Conservation (phyloP, 2,888 invertebrate genomes). For the Spisula solida region DNA sequence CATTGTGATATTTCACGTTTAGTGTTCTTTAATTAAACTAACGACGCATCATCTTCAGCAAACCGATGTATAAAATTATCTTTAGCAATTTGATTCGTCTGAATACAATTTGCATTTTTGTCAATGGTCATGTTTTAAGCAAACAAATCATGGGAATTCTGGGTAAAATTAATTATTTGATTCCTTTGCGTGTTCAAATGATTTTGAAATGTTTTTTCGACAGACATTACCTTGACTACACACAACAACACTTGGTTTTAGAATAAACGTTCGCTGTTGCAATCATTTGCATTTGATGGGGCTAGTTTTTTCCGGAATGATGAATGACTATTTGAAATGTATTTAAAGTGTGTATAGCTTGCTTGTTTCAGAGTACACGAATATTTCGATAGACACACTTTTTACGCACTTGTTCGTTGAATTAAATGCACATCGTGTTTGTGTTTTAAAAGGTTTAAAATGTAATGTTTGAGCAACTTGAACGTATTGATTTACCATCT, state of each 20-base stretch:
- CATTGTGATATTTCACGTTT: too few relatives aligned
- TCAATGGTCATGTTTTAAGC: not conserved
- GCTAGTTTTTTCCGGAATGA: not conserved
- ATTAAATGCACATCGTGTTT: not conserved
- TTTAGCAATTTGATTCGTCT: not conserved
- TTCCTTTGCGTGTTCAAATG: conserved; percentile 13
- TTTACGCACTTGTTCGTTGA: not conserved
- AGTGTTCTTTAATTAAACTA: too few relatives aligned
- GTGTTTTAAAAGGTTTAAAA: not conserved
- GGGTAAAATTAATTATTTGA: conserved; percentile 8
- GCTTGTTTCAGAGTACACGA: not conserved
- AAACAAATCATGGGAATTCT: conserved; percentile 8
- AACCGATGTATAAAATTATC: not conserved
- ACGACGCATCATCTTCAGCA: not conserved
- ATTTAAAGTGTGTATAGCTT: not conserved
- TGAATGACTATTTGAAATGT: not conserved
- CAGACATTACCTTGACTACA: not conserved
- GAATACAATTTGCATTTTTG: not conserved
- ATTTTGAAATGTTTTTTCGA: not conserved
- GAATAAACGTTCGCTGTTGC: not conserved
- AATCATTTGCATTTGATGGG: conserved; percentile 17
- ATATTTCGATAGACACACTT: not conserved
- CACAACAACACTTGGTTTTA: not conserved
- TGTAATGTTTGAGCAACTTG: too few relatives aligned
- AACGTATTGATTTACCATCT: too few relatives aligned